Base-by-base conservation (phyloP, 2,888 invertebrate genomes). In the Frankliniella intonsa region DNA sequence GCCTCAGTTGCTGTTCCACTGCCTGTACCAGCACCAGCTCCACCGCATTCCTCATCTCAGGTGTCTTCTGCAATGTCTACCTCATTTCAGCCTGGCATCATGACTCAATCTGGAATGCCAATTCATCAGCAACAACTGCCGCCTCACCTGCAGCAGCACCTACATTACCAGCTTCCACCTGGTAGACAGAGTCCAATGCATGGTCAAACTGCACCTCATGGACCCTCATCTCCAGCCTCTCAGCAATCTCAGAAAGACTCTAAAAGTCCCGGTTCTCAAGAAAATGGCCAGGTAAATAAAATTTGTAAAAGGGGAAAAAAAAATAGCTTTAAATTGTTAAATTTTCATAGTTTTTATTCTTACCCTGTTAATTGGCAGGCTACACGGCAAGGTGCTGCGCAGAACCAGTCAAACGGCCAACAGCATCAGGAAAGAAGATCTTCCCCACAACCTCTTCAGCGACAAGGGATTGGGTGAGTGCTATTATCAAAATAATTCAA, bases 381-480 rank as follows among this genome's bases (percentile, higher is more conserved):
- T 76, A 25, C n/a, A 8, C 22, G 69, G 12, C 69, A 76, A 76
- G 69, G 11, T 2, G 2, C 69, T 12, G 5, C n/a, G 22, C 69
- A 76, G 25, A 22, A 10, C 25, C 69, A 76, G 22, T 25, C 22
- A 12, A 25, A 22, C 22, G 8, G 25, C 10, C 69, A 76, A 7
- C 69, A 76, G 69, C 12, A 8, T 12, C n/a, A 76, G 69, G 25
- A 76, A 12, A 22, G 69, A 1, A 22, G 69, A 25, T 25, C 69
- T 5, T 76, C 69, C 22, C 69, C 69, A 0, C 69, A 76, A 12
- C 25, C 69, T 12, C 69, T 25, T 25, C 69, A 76, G 25, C n/a
- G 69, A 76, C 69, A 76, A 25, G 69, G 69, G 25, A 76, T 76
- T 25, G 69, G 69, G 69, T 76, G 69, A 76, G 69, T 25, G 12